A percentile compares a stretch with the other conserved stretches of the same genome.
phyloP scores from a whole-genome alignment of 2,113 vertebrate species.

The Mesitornis unicolor region DNA sequence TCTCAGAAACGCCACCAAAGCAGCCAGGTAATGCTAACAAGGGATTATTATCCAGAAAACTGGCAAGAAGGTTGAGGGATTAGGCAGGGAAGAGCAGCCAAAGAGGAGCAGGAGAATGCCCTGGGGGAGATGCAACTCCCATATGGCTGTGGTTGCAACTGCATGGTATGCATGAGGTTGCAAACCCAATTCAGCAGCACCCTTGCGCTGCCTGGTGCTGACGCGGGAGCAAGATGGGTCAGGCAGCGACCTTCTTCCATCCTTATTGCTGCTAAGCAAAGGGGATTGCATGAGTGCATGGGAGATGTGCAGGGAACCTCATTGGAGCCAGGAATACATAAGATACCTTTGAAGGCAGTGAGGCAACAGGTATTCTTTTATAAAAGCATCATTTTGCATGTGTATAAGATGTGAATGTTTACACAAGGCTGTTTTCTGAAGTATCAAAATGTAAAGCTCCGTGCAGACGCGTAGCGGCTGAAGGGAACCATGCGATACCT shows the following conservation, averaged over 20 bases:
- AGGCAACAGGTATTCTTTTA: background rate
- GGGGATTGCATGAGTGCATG: background rate
- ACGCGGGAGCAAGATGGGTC: background rate
- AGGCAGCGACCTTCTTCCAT: background rate
- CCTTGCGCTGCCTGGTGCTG: background rate
- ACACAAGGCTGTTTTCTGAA: background rate
- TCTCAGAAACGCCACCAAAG: background rate
- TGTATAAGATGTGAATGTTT: background rate
- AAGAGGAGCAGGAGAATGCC: background rate
- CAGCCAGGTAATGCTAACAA: background rate
- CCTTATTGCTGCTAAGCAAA: background rate
- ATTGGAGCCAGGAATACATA: background rate
- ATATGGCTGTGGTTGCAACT: background rate
- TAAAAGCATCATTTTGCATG: background rate
- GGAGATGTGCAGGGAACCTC: background rate
- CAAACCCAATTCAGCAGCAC: background rate
- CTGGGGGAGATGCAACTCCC: rapidly evolving
- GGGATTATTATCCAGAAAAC: background rate
- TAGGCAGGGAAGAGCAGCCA: background rate
- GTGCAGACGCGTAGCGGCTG: background rate
- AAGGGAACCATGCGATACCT: background rate
- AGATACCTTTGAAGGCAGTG: background rate
- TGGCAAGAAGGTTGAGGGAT: background rate
- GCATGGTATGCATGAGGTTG: no score
- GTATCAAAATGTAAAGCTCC: background rate